Evolutionary conservation across 2,113 vertebrate species (phyloP).

Genomic region (Gopherus evgoodei): DNA sequence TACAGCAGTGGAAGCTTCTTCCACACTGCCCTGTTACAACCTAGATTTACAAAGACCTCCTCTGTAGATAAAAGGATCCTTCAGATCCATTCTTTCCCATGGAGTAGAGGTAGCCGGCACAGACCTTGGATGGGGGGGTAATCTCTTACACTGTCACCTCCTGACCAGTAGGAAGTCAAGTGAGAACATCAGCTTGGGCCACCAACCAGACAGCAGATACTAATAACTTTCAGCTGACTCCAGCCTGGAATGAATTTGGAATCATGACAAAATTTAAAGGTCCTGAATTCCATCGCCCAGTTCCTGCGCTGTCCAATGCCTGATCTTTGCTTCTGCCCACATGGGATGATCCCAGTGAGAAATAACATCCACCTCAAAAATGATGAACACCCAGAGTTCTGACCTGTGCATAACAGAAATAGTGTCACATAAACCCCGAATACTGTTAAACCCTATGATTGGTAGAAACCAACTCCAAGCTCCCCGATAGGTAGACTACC

Average conservation of each 20-base stretch:
- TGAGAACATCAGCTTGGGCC: neutral
- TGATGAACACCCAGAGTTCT: neutral
- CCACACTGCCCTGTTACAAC: rapidly evolving
- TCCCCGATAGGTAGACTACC: neutral
- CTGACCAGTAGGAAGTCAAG: neutral
- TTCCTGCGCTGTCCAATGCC: rapidly evolving
- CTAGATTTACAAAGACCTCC: neutral
- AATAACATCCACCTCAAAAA: neutral
- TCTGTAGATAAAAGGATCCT: neutral
- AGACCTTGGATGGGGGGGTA: rapidly evolving
- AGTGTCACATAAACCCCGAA: neutral
- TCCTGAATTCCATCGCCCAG: neutral
- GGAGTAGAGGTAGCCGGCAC: neutral
- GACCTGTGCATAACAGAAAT: neutral
- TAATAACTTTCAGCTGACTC: neutral
- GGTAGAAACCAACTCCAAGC: neutral
- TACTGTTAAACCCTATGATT: neutral
- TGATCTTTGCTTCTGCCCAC: neutral
- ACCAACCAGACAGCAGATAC: neutral
- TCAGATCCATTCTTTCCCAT: neutral
- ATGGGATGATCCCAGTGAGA: neutral
- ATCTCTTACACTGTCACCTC: neutral
- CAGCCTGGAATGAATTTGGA: neutral
- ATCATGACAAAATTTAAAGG: neutral
- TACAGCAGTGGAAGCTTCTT: neutral